Evolutionary conservation across 2,797 vertebrate species (phyloP), one percentile per base, ranked within the genome.

Genomic region (Amniataba percoides): DNA sequence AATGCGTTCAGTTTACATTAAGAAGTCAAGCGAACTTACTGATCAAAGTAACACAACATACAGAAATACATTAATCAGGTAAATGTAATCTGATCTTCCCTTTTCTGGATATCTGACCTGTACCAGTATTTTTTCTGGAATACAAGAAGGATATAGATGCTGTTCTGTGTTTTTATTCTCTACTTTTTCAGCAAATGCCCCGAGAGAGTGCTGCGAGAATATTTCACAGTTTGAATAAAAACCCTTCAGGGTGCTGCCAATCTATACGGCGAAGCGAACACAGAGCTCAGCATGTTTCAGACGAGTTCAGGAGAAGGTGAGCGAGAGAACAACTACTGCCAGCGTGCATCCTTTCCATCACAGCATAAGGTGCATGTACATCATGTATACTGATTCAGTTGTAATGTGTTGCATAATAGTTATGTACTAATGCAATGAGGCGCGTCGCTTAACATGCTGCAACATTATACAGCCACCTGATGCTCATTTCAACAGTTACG

Each of bases 201-300:
- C 1, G 21, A 64, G 19, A 19, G 31, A 39, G 6, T 45, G 39
- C 36, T 42, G 39, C 48, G 40, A 67, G 51, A n/a, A 58, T 16
- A 58, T 16, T 49, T 42, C 21, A 27, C n/a, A 65, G 21, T 45
- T 27, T 45, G 5, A 67, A 59, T 42, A 13, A 70, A 70, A 57
- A 59, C 36, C 61, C 51, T 57, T 0, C 27, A 36, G 56, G 66
- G 57, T 49, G 48, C 15, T 36, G 71, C 18, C n/a, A 43, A 31
- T 64, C 31, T 40, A 4, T 4, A 36, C 43, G 5, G 48, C 1
- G 1, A 19, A 15, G 27, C 16, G 55, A 55, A 36, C 2, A 23
- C 42, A 34, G 45, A 79, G 45, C 73, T 75, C 80, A 61, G 71
- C 53, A 21, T 40, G 55, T 70, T 78, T 55, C 1, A 45, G 10